Evolutionary conservation across 1,140 invertebrate genomes (phyloP).

Genomic region (Diorhabda elongata): DNA sequence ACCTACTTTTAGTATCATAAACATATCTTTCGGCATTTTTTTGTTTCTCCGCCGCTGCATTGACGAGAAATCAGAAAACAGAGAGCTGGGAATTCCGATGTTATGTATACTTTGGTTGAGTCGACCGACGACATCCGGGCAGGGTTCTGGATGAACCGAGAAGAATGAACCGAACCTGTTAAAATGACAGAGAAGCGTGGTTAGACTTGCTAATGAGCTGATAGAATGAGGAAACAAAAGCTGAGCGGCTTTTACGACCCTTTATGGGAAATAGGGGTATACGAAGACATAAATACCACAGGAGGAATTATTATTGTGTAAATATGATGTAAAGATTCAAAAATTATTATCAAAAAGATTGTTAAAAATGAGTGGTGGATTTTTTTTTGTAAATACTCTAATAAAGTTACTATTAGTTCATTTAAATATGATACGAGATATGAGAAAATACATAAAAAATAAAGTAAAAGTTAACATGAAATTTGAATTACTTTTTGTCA

Average conservation of each 20-base stretch:
- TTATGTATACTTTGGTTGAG: not conserved
- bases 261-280: not conserved
- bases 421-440: too few species aligned
- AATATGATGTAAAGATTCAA: too few species aligned
- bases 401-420: too few species aligned
- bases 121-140: not conserved
- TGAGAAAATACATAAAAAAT: too few species aligned
- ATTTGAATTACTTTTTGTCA: too few species aligned
- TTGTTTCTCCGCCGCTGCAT: not conserved
- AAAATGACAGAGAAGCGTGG: constrained; percentile 15
- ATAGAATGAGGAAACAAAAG: constrained; percentile 11
- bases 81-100: constrained; percentile 7
- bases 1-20: too few species aligned
- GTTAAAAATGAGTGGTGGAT: too few species aligned
- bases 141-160: not conserved
- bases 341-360: too few species aligned
- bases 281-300: not conserved
- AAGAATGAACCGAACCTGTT: constrained; percentile 14
- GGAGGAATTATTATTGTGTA: too few species aligned
- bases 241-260: constrained; percentile 5
- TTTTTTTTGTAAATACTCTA: too few species aligned
- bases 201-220: constrained; percentile 17
- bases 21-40: too few species aligned
- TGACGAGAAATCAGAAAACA: not conserved
- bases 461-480: too few species aligned